Evolutionary conservation across 2,797 vertebrate species (phyloP).

Genomic region (Myotis myotis): DNA sequence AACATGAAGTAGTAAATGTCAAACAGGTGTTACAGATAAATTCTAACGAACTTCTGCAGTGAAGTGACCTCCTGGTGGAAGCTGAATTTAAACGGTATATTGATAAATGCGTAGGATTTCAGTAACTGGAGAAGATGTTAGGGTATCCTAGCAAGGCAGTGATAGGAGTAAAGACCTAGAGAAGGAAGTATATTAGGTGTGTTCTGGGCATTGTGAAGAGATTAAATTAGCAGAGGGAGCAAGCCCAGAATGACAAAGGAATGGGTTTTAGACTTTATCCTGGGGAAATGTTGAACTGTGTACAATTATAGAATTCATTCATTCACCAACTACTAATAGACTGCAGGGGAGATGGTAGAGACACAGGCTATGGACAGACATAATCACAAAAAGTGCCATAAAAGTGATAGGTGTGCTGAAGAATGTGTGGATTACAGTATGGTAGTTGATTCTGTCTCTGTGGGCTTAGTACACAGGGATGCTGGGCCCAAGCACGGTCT

Average conservation of each 20-base stretch:
- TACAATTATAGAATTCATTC: background rate
- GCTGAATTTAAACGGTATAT: background rate
- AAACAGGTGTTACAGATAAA: background rate
- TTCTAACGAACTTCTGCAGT: background rate
- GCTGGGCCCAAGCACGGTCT: slow-evolving; percentile 3
- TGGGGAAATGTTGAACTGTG: background rate
- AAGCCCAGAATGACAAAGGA: background rate
- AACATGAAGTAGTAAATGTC: background rate
- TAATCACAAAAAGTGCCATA: background rate
- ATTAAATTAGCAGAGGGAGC: background rate
- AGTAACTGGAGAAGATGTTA: background rate
- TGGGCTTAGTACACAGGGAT: slow-evolving; percentile 14
- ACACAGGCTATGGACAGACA: background rate
- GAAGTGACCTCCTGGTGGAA: background rate
- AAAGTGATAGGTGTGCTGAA: background rate
- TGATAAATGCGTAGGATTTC: background rate
- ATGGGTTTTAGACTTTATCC: background rate
- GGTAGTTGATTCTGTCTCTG: background rate
- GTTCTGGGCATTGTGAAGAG: background rate
- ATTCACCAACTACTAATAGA: background rate
- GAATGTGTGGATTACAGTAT: background rate
- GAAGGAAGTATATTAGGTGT: background rate
- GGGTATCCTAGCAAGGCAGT: background rate
- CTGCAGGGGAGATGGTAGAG: background rate
- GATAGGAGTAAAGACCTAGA: background rate